Conservation (phyloP, 2,888 invertebrate species). For the Yponomeuta evonymella region DNA sequence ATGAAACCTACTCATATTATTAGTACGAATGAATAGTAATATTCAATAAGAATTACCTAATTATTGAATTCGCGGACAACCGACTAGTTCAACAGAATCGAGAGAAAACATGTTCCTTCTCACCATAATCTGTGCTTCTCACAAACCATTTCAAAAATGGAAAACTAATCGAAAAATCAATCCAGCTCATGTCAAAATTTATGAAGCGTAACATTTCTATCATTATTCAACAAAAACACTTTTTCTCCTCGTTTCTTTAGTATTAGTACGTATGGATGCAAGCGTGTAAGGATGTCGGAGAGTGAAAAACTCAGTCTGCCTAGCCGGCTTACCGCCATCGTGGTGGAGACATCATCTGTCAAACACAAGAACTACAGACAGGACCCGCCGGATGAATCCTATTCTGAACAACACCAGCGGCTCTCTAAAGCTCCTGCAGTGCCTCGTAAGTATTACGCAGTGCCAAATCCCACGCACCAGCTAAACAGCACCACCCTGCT, state of each 20-base stretch:
- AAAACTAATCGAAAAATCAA: slow-evolving; percentile 46
- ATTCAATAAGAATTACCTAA: too few species aligned
- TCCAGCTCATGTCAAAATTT: slow-evolving; percentile 59
- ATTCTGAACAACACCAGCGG: slow-evolving; percentile 42
- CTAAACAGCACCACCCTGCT: not conserved
- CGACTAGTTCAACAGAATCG: not conserved
- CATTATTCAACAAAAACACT: slow-evolving; percentile 45
- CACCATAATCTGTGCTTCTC: not conserved
- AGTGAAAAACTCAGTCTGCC: slow-evolving; percentile 46
- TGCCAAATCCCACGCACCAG: too few species aligned
- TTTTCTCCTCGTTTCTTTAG: slow-evolving; percentile 41
- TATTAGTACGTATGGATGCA: slow-evolving; percentile 49
- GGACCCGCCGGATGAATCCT: slow-evolving; percentile 39
- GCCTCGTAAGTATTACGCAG: slow-evolving; percentile 37
- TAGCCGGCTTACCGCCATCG: slow-evolving; percentile 34
- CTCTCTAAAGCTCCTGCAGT: slow-evolving; percentile 44
- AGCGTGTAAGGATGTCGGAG: slow-evolving; percentile 54
- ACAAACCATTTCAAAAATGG: slow-evolving; percentile 49
- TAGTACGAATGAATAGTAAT: too few species aligned
- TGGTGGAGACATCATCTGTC: slow-evolving; percentile 43
- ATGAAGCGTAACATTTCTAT: slow-evolving; percentile 54
- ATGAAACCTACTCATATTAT: too few species aligned
- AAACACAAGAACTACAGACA: slow-evolving; percentile 43
- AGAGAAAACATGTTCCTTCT: not conserved
- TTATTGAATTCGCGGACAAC: too few species aligned